Conservation (phyloP, 2,113 vertebrate genomes). For the Sinosuthora webbiana region DNA sequence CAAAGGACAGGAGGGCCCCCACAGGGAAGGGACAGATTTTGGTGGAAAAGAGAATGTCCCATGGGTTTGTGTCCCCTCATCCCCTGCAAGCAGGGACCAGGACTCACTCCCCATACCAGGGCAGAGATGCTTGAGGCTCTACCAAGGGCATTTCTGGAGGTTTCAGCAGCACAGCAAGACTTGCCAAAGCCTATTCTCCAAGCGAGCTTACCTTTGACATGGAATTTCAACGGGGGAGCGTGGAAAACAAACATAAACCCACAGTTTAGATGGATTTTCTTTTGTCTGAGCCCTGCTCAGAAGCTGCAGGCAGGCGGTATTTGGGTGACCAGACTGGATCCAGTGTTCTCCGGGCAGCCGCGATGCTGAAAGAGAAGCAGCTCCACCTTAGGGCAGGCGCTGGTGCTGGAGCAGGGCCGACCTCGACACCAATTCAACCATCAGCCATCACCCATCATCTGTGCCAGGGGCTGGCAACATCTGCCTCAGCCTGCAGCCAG, state of each 20-base stretch:
- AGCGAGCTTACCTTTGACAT: neutral
- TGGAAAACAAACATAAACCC: constrained; percentile 15
- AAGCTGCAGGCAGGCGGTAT: neutral
- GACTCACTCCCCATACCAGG: neutral
- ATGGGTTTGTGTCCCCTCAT: neutral
- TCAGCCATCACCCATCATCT: neutral
- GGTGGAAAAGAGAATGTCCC: neutral
- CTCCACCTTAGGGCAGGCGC: constrained; percentile 54
- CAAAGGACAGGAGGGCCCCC: neutral
- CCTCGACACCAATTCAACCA: neutral
- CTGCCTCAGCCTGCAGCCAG: neutral
- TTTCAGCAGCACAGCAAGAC: neutral
- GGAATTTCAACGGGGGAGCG: neutral
- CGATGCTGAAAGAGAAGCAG: constrained; percentile 32
- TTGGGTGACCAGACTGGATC: neutral
- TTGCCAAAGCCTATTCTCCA: neutral
- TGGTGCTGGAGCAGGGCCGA: constrained; percentile 16
- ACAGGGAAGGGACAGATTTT: neutral
- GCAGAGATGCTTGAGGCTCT: neutral
- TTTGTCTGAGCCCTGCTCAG: neutral
- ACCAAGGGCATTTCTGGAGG: neutral
- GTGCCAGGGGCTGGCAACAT: neutral
- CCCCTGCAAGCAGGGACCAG: rapidly evolving
- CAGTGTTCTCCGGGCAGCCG: neutral
- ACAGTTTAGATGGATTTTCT: neutral